phyloP scores from a whole-genome alignment of 2,113 vertebrate species.

The Myiopsitta monachus region DNA sequence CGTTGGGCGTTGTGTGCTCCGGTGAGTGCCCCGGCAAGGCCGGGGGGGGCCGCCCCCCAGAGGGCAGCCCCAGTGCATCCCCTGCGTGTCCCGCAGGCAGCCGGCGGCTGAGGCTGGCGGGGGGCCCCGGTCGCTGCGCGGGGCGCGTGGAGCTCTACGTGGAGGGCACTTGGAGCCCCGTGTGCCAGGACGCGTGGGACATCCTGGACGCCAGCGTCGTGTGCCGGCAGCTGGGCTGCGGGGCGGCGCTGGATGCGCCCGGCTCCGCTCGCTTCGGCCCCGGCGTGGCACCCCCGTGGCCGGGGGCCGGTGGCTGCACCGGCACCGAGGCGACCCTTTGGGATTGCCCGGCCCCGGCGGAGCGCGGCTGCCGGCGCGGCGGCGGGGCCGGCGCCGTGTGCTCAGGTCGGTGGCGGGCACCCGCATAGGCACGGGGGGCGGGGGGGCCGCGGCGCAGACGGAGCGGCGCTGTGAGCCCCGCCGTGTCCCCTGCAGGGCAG shows the following conservation, averaged over 20 bases:
- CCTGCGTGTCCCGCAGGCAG: not conserved
- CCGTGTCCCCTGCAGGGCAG: not conserved
- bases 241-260: not conserved
- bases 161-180: not conserved
- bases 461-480: not conserved
- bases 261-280: not conserved
- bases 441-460: too few relatives aligned
- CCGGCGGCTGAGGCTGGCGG: not conserved
- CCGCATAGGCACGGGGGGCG: too few relatives aligned
- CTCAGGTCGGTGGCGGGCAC: not conserved
- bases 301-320: not conserved
- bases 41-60: accelerated
- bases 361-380: accelerated
- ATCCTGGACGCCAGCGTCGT: not conserved
- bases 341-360: not conserved
- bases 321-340: not conserved
- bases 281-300: not conserved
- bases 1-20: not conserved
- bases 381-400: not conserved
- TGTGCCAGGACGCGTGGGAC: not conserved
- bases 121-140: not conserved
- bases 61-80: accelerated
- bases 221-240: slow-evolving; percentile 5
- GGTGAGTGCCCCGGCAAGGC: not conserved
- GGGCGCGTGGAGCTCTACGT: not conserved